Evolutionary conservation across 2,797 vertebrate genomes (phyloP).

Genomic region (Danio choprae): DNA sequence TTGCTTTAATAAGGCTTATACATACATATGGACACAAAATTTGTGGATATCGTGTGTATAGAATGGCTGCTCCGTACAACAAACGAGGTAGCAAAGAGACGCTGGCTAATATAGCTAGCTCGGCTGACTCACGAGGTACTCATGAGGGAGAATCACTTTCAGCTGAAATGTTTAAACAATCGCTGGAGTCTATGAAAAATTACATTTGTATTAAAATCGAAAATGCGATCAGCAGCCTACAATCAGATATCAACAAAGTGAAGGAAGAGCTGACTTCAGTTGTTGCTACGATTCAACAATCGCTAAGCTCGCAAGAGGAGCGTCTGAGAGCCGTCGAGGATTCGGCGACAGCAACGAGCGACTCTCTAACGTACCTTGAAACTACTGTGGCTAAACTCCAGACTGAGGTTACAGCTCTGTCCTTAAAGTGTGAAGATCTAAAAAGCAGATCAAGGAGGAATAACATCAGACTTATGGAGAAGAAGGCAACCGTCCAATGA

Average conservation of each 20-base stretch:
- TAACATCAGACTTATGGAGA: slow-evolving; percentile 31
- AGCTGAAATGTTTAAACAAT: background rate
- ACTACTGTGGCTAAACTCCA: slow-evolving; percentile 8
- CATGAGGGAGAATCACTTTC: slow-evolving; percentile 20
- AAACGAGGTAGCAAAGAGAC: background rate
- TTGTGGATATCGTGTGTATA: background rate
- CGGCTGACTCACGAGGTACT: background rate
- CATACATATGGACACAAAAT: background rate
- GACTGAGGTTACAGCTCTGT: background rate
- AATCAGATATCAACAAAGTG: slow-evolving; percentile 4
- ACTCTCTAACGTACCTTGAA: background rate
- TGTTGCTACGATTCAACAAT: slow-evolving; percentile 18
- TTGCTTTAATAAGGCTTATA: background rate
- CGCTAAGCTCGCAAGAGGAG: background rate
- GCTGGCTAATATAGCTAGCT: slow-evolving; percentile 1
- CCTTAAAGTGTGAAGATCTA: slow-evolving; percentile 24
- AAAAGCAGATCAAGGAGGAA: slow-evolving; percentile 34
- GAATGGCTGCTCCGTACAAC: background rate
- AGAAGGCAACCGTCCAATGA: background rate
- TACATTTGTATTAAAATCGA: slow-evolving; percentile 10
- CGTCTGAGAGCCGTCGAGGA: background rate
- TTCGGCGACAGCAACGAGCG: background rate
- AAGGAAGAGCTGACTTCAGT: slow-evolving; percentile 6
- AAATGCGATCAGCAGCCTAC: background rate
- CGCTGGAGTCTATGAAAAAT: background rate